phyloP scores from a whole-genome alignment of 1,140 invertebrate genomes.

The Uloborus diversus region DNA sequence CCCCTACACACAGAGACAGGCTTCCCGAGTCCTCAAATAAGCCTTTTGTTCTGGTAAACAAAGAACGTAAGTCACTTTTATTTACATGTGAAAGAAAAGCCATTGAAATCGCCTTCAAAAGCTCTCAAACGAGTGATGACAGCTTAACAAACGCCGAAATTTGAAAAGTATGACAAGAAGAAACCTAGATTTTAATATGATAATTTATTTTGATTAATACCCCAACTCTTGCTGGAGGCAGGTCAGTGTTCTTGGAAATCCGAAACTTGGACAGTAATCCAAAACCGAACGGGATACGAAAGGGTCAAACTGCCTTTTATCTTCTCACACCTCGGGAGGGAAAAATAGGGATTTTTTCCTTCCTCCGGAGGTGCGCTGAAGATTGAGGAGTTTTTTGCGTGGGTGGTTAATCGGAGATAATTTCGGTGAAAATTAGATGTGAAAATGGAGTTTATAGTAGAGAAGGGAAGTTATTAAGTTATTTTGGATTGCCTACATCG shows the following conservation, averaged over 20 bases:
- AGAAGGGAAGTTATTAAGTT: neutral
- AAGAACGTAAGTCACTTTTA: too few relatives aligned
- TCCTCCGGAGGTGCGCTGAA: neutral
- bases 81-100: too few relatives aligned
- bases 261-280: neutral
- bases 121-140: too few relatives aligned
- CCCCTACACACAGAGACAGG: too few relatives aligned
- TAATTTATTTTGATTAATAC: conserved; percentile 30
- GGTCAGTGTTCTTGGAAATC: neutral
- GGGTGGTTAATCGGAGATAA: conserved; percentile 26
- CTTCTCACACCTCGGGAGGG: neutral
- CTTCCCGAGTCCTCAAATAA: too few relatives aligned
- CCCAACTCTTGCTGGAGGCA: neutral
- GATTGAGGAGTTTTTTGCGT: neutral
- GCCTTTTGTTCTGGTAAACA: too few relatives aligned
- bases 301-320: neutral
- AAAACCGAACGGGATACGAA: neutral
- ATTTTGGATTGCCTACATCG: too few relatives aligned
- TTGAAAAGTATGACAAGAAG: too few relatives aligned
- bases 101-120: too few relatives aligned
- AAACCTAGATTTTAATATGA: conserved; percentile 8
- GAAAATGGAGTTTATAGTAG: neutral
- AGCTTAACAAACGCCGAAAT: too few relatives aligned
- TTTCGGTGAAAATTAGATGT: conserved; percentile 17
- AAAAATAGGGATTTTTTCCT: neutral